Conservation (phyloP, 2,113 vertebrate species). For the Neolamprologus hecqui region DNA sequence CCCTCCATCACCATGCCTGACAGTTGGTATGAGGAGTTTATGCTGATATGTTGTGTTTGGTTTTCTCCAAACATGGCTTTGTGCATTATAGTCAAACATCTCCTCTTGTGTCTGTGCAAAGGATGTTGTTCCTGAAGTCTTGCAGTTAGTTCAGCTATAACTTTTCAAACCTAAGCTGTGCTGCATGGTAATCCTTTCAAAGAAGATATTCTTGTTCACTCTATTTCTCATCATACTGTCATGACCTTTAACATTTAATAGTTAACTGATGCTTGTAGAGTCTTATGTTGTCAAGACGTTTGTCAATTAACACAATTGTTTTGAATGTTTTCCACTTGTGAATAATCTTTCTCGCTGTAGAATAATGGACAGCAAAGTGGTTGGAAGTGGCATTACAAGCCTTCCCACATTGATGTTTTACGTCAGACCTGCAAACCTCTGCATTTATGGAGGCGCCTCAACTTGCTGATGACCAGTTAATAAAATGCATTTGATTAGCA, state of each 20-base stretch:
- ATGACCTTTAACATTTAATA: background rate
- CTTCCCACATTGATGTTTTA: background rate
- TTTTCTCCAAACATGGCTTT: background rate
- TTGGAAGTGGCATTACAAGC: background rate
- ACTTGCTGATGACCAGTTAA: background rate
- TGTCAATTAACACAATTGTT: background rate
- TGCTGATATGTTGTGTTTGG: background rate
- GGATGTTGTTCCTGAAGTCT: rapidly evolving
- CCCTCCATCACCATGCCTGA: background rate
- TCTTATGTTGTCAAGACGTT: background rate
- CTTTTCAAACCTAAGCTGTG: background rate
- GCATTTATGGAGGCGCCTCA: background rate
- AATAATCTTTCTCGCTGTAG: background rate
- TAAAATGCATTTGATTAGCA: background rate
- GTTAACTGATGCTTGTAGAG: background rate
- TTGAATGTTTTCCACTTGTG: background rate
- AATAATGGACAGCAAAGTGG: background rate
- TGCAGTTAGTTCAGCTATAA: background rate
- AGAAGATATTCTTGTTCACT: background rate
- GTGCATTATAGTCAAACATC: background rate
- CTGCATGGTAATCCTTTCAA: background rate
- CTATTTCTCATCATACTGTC: background rate
- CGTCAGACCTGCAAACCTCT: background rate
- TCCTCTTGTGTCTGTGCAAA: background rate
- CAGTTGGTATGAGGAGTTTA: background rate